These are phyloP conservation scores for Drosophila parabipectinata DNA, from an alignment of 1,140 invertebrate genomes.

Conservation along the genomic window DNA sequence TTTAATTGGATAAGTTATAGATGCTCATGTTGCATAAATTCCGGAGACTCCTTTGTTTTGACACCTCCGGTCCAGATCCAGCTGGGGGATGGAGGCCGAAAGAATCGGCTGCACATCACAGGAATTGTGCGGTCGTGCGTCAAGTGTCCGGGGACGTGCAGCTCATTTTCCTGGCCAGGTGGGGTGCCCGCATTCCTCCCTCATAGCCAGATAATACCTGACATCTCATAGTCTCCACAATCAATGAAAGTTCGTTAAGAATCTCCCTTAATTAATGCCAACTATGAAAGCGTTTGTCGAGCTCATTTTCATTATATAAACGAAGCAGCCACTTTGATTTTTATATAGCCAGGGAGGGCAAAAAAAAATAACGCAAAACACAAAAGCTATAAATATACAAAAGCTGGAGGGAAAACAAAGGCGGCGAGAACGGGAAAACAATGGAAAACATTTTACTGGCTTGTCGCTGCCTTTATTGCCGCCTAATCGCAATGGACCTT, in stretches of 20 bases:
- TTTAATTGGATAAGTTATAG: constrained; percentile 82
- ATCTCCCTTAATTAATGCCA: constrained; percentile 63
- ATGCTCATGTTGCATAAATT: constrained; percentile 81
- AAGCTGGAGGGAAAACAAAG: constrained; percentile 28
- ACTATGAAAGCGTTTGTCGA: constrained; percentile 44
- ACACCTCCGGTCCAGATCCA: constrained; percentile 48
- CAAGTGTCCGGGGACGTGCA: constrained; percentile 57
- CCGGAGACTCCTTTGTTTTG: constrained; percentile 74
- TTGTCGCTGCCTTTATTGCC: constrained; percentile 57
- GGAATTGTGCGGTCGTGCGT: constrained; percentile 63
- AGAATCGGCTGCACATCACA: constrained; percentile 30
- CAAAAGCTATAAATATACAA: constrained; percentile 50
- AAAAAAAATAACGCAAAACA: constrained; percentile 6
- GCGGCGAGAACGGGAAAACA: constrained; percentile 37
- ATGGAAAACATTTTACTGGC: constrained; percentile 50
- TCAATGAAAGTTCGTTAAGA: constrained; percentile 65
- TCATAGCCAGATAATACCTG: constrained; percentile 8
- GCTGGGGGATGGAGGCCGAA: constrained; percentile 7
- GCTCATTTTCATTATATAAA: constrained; percentile 57
- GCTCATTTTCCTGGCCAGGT: constrained; percentile 60
- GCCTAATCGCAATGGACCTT: constrained; percentile 69
- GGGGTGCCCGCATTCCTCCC: neutral
- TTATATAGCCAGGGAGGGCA: constrained; percentile 7
- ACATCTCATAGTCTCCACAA: constrained; percentile 42
- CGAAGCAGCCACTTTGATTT: constrained; percentile 49